phyloP scores from a whole-genome alignment of 1,140 invertebrate genomes.

The Heliconius himera region DNA sequence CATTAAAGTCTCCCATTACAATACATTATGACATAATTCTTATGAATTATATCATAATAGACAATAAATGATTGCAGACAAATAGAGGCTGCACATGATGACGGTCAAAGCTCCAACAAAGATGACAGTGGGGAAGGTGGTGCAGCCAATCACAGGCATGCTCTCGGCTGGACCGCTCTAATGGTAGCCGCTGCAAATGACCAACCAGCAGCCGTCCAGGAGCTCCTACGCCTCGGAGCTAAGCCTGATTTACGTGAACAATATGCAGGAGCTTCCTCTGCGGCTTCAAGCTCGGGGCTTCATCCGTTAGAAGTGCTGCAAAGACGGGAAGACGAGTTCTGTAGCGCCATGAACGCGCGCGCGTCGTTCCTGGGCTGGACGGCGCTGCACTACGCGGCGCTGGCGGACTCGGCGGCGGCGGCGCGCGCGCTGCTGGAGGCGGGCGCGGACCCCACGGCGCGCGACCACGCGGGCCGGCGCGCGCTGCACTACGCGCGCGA shows the following conservation, averaged over 20 bases:
- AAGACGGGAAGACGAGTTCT: conserved; percentile 91
- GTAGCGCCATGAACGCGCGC: conserved; percentile 86
- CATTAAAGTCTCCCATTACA: too few relatives aligned
- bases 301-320: conserved; percentile 86
- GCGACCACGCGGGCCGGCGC: conserved; percentile 90
- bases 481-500: conserved; percentile 89
- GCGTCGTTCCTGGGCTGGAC: conserved; percentile 93
- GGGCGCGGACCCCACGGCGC: conserved; percentile 87
- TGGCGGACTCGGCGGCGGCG: conserved; percentile 86
- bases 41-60: too few relatives aligned
- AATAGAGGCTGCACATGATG: conserved; percentile 44
- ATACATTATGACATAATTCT: too few relatives aligned
- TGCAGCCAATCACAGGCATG: conserved; percentile 85
- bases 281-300: conserved; percentile 82
- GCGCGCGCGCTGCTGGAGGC: conserved; percentile 84
- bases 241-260: conserved; percentile 91
- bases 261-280: conserved; percentile 87
- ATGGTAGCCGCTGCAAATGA: conserved; percentile 92
- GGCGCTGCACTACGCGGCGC: conserved; percentile 93
- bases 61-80: conserved; percentile 45
- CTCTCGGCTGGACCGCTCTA: conserved; percentile 92
- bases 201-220: conserved; percentile 84
- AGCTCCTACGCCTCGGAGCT: conserved; percentile 89
- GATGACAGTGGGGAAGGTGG: conserved; percentile 55
- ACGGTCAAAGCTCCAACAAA: conserved; percentile 43